Conservation (phyloP, 2,888 invertebrate species). For the Diaprepes abbreviatus region DNA sequence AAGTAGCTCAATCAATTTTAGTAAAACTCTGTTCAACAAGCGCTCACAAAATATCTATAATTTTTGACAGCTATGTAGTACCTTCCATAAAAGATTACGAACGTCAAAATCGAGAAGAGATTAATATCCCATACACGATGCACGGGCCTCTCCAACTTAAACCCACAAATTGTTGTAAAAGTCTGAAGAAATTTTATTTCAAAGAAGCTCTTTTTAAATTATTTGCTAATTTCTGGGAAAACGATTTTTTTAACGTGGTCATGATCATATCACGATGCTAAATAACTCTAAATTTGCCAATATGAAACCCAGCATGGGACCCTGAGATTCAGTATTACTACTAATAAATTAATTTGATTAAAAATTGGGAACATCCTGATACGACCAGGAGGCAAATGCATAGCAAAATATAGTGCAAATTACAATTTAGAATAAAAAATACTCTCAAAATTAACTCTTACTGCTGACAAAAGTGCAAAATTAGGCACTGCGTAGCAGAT, state of each 20-base stretch:
- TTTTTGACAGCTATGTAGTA: conserved; percentile 54
- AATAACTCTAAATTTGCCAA: too few relatives aligned
- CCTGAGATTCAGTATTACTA: conserved; percentile 51
- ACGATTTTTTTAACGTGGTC: conserved; percentile 52
- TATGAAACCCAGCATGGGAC: too few relatives aligned
- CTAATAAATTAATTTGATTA: too few relatives aligned
- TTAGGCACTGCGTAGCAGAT: too few relatives aligned
- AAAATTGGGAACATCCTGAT: too few relatives aligned
- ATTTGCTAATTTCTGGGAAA: conserved; percentile 55
- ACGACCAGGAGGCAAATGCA: too few relatives aligned
- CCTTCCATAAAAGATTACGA: conserved; percentile 14
- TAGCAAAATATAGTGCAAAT: too few relatives aligned
- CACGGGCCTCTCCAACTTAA: conserved; percentile 56
- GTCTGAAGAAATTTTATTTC: conserved; percentile 57
- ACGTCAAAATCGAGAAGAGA: conserved; percentile 45
- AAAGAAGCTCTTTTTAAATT: conserved; percentile 58
- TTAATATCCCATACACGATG: conserved; percentile 56
- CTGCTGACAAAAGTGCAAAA: too few relatives aligned
- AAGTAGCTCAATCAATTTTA: conserved; percentile 55
- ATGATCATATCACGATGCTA: too few relatives aligned
- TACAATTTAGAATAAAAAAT: too few relatives aligned
- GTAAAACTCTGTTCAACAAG: conserved; percentile 54
- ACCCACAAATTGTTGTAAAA: conserved; percentile 56
- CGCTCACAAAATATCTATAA: conserved; percentile 54
- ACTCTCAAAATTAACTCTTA: too few relatives aligned